These are phyloP conservation scores for Sinodicranocentrus sp. DNA, from an alignment of 2,888 invertebrate species.

Conservation along the genomic window DNA sequence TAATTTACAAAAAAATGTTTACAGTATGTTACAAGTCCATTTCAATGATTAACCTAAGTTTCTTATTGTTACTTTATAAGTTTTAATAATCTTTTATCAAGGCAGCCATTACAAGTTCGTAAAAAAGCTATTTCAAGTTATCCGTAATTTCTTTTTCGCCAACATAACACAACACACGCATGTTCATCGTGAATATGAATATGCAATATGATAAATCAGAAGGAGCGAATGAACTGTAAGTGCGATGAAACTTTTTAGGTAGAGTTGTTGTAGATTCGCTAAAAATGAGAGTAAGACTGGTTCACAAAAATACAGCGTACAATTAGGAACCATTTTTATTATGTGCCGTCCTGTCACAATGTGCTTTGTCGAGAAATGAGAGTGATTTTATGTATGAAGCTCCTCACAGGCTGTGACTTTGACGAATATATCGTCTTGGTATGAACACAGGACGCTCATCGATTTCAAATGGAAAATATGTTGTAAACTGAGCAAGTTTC, in stretches of 20 bases:
- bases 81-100: too few relatives aligned
- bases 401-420: background rate
- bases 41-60: too few relatives aligned
- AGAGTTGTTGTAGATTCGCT: background rate
- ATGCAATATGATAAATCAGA: too few relatives aligned
- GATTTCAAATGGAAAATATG: background rate
- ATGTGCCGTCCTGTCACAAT: background rate
- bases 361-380: constrained; percentile 6
- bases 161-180: too few relatives aligned
- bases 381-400: constrained; percentile 10
- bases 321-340: constrained; percentile 1
- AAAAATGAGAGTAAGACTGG: constrained; percentile 34
- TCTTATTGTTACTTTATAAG: too few relatives aligned
- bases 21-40: background rate
- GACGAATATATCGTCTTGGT: constrained; percentile 7
- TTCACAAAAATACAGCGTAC: background rate
- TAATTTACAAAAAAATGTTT: background rate
- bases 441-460: background rate
- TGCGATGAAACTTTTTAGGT: too few relatives aligned
- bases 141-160: too few relatives aligned
- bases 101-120: too few relatives aligned
- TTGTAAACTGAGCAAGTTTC: background rate
- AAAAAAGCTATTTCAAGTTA: too few relatives aligned
- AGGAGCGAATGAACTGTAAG: too few relatives aligned
- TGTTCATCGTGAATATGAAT: too few relatives aligned